Evolutionary conservation across 2,113 vertebrate genomes (phyloP), one percentile per base, ranked within the genome.

Genomic region (cat (Felis catus)): DNA sequence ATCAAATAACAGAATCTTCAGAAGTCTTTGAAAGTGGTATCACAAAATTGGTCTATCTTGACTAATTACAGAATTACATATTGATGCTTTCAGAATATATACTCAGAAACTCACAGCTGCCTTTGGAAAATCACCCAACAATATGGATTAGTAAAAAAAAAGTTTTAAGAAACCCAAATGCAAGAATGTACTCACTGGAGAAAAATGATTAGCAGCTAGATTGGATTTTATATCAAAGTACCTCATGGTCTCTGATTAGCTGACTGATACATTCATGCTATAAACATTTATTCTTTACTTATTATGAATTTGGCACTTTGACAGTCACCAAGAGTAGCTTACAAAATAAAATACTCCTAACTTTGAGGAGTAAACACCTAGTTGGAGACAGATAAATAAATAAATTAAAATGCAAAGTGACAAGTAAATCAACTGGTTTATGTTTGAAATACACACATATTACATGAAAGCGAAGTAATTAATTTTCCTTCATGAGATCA

Each of bases 241-340:
- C 3, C 19, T 61, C 16, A n/a, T 36, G 21, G 9, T 66, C 74
- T 84, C 4, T 82, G 25, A 85, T 93, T 89, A 96, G 31, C 3
- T 91, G 63, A 29, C 66, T 68, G 23, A 55, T 82, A 82, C 33
- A 86, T 73, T 66, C 79, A 74, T 68, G 19, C 70, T 79, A 41
- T 91, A 85, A 89, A 76, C 11, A 87, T 92, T 87, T 88, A 55
- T 91, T 73, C 58, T 87, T 96, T 45, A 78, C 27, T 91, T 91
- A 70, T 41, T 53, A 82, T n/a, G 10, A 84, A 53, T 41, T 65
- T 71, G 29, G 45, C n/a, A 83, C 9, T 81, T 74, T n/a, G 36
- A 81, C 1, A 89, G 29, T 88, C 36, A 71, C 29, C 70, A 79
- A 23, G 7, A 79, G 63, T 58, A 63, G 12, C 25, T 27, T 48